Evolutionary conservation across 2,888 invertebrate genomes (phyloP).

Genomic region (Macrophya annulata): DNA sequence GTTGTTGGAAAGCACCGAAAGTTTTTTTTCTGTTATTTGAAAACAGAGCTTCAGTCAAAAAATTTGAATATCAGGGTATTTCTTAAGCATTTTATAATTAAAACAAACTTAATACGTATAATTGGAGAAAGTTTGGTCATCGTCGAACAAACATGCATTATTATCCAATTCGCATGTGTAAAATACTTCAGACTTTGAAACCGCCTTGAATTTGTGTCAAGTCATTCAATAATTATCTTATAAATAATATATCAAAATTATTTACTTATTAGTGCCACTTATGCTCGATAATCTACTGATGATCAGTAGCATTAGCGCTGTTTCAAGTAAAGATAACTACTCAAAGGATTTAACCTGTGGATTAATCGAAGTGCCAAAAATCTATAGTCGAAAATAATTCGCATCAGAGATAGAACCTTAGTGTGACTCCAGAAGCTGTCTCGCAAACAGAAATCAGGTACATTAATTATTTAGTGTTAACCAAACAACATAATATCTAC

Average conservation of each 20-base stretch:
- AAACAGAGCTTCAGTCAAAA: not conserved
- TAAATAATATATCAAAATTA: not conserved
- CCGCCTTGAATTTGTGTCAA: not conserved
- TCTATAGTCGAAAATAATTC: not conserved
- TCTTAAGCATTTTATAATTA: not conserved
- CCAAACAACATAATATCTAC: not conserved
- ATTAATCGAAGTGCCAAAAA: not conserved
- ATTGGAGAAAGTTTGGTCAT: not conserved
- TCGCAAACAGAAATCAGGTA: not conserved
- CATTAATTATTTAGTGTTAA: not conserved
- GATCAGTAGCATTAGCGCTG: not conserved
- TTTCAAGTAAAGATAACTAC: not conserved
- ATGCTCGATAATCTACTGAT: not conserved
- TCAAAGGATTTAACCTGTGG: not conserved
- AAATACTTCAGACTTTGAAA: not conserved
- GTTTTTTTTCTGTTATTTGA: not conserved
- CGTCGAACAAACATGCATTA: not conserved
- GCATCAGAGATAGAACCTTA: not conserved
- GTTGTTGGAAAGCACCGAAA: not conserved
- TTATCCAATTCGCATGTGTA: not conserved
- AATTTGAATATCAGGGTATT: not conserved
- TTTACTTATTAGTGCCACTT: not conserved
- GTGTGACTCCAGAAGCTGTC: not conserved
- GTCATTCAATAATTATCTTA: slow-evolving; percentile 16
- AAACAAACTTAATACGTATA: not conserved